Evolutionary conservation across 2,113 vertebrate genomes (phyloP), one percentile per base, ranked within the genome.

Genomic region (Motacilla alba): DNA sequence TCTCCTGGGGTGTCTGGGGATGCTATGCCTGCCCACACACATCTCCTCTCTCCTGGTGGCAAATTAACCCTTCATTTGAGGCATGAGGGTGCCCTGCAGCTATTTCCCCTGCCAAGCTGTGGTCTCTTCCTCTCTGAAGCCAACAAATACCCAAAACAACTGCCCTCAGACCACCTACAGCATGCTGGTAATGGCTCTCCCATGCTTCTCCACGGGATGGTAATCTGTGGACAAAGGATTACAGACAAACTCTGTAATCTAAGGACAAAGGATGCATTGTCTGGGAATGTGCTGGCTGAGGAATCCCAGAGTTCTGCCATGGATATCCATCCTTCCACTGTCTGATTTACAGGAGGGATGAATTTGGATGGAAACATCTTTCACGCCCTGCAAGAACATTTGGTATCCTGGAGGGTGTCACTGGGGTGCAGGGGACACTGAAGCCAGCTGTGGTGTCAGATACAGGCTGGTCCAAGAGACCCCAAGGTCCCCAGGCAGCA

Each of bases 401-500:
- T 47, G 30, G 7, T 74, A 15, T 22, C 11, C 19, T 26, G 26
- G 12, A 62, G 85, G 39, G 52, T 77, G 68, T 37, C 35, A 26
- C 2, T 0, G 1, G 85, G 28, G 30, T 55, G 22, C 69, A 78
- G 56, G 13, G 30, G 15, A 55, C 30, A 5, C 30, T n/a, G n/a
- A 46, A 56, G n/a, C 37, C 9, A 70, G 10, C 28, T 75, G 15
- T 2, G 0, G 28, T 56, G 33, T 28, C 30, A 88, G 56, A 37
- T 14, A 20, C 26, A 67, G 43, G 5, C 56, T 79, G 35, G 5
- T 21, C 39, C 19, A 60, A 77, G 50, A 0, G 30, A 43, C 14
- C 27, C 64, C 33, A 37, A 8, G 47, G 10, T 23, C 8, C 18
- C 6, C 39, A 52, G 39, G 24, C 16, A 77, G 30, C 0, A 0